A percentile compares a stretch with the other conserved stretches of the same genome.
Evolutionary conservation across 2,797 vertebrate species (phyloP).

Genomic region (Tragopan temminckii): DNA sequence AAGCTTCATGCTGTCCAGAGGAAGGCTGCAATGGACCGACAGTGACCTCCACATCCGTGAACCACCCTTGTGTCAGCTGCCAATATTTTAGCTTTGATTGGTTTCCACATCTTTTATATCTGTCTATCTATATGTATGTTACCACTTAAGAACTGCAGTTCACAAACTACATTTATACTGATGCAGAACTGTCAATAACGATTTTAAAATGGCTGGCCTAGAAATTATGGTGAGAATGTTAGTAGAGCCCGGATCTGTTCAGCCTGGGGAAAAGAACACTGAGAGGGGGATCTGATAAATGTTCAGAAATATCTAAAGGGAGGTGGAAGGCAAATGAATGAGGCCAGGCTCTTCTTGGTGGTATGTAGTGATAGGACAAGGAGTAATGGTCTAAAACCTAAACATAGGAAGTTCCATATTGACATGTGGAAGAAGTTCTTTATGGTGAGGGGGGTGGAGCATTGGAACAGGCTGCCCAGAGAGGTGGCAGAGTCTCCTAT

Average conservation of each 20-base stretch:
- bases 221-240: not conserved
- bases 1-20: not conserved
- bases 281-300: no score
- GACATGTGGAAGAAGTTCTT: no score
- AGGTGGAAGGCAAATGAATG: no score
- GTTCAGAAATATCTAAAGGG: no score
- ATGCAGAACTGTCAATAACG: not conserved
- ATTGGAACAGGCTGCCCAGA: no score
- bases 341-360: no score
- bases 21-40: not conserved
- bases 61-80: fast-evolving
- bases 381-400: no score
- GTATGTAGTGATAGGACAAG: no score
- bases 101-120: not conserved
- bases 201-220: not conserved
- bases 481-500: no score
- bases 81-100: not conserved
- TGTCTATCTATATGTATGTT: not conserved
- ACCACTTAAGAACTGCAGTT: not conserved
- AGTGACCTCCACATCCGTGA: not conserved
- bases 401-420: no score
- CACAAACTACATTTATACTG: not conserved
- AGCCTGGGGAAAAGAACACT: no score
- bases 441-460: no score
- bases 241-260: not conserved